Percentiles rank a stretch among this genome's conserved stretches.
phyloP scores from a whole-genome alignment of 23 tunicate species.

The Trididemnum nubilum region DNA sequence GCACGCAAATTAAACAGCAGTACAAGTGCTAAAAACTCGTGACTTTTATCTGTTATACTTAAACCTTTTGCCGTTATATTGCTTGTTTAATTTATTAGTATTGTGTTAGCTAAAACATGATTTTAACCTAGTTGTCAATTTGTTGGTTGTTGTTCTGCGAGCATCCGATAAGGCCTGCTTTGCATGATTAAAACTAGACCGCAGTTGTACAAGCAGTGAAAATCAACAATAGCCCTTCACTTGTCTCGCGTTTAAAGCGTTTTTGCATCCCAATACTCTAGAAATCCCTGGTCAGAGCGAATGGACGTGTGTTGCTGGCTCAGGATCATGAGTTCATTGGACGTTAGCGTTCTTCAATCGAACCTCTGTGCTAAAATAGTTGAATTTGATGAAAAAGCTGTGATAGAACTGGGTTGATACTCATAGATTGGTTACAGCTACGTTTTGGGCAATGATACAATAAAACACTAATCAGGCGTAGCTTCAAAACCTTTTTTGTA shows the following conservation, averaged over 20 bases:
- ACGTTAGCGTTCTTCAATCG: too few species aligned
- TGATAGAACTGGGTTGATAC: too few species aligned
- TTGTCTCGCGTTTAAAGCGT: not conserved
- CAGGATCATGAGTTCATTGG: too few species aligned
- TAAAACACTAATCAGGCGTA: too few species aligned
- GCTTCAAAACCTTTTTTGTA: too few species aligned
- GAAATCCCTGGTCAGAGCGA: conserved; percentile 2
- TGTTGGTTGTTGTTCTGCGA: not conserved
- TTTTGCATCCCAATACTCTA: not conserved
- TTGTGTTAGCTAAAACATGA: not conserved
- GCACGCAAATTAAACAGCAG: conserved; percentile 10
- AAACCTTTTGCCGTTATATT: too few species aligned
- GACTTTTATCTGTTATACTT: not conserved
- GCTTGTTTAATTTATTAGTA: not conserved
- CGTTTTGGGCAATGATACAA: too few species aligned
- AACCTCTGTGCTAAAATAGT: too few species aligned
- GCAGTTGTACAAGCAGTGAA: not conserved
- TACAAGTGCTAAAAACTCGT: conserved; percentile 4
- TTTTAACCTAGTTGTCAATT: not conserved
- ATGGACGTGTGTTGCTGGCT: too few species aligned
- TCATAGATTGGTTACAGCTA: too few species aligned
- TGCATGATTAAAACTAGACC: not conserved
- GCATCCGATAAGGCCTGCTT: not conserved
- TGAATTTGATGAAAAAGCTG: too few species aligned
- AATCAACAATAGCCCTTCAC: not conserved